phyloP scores from a whole-genome alignment of 1,140 invertebrate genomes.

The Belonocnema kinseyi region DNA sequence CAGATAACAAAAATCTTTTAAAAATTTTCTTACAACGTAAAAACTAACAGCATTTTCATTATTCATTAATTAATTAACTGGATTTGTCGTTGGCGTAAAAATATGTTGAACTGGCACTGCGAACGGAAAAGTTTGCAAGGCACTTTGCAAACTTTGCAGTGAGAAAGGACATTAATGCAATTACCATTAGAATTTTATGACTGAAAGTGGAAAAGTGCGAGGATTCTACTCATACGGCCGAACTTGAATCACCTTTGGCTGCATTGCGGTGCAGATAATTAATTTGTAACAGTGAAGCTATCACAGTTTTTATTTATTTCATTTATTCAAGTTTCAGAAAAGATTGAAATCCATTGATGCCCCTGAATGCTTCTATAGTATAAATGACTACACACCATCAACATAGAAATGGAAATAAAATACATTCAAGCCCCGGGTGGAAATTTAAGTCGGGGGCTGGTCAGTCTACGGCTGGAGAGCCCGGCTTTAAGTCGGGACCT shows the following conservation, averaged over 20 bases:
- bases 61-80: not conserved
- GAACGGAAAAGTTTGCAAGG: conserved; percentile 20
- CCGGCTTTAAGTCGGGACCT: too few species aligned
- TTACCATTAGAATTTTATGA: conserved; percentile 36
- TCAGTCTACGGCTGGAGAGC: too few species aligned
- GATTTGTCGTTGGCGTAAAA: not conserved
- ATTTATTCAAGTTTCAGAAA: not conserved
- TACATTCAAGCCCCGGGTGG: too few species aligned
- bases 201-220: conserved; percentile 20
- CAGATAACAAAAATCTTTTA: too few species aligned
- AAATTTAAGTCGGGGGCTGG: too few species aligned
- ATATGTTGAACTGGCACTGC: conserved; percentile 7
- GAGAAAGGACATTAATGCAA: conserved; percentile 32
- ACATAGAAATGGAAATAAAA: too few species aligned
- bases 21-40: too few species aligned
- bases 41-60: not conserved
- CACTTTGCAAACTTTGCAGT: conserved; percentile 22
- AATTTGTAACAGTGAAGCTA: conserved; percentile 16
- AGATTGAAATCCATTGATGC: not conserved
- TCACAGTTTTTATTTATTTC: conserved; percentile 28
- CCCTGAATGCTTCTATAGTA: too few species aligned
- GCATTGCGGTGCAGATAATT: conserved; percentile 25
- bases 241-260: conserved; percentile 15
- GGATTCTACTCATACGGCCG: conserved; percentile 15
- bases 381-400: too few species aligned